phyloP scores from a whole-genome alignment of 2,888 invertebrate genomes.

The Sminthurides aquaticus region DNA sequence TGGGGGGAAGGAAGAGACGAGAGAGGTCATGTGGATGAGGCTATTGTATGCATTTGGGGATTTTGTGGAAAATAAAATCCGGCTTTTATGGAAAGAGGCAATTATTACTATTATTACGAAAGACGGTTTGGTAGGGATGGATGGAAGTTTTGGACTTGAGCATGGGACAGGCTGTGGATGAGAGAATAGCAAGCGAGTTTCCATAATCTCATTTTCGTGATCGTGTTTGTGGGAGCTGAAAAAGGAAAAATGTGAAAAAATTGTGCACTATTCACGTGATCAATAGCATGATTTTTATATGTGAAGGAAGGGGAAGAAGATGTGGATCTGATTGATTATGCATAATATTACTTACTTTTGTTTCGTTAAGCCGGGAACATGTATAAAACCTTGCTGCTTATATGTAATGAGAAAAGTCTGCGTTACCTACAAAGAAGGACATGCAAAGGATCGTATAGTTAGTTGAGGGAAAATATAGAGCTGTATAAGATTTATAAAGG shows the following conservation, averaged over 20 bases:
- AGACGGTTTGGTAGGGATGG: background rate
- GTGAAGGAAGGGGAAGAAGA: background rate
- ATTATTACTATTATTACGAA: slow-evolving; percentile 18
- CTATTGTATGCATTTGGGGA: slow-evolving; percentile 1
- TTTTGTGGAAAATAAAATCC: slow-evolving; percentile 17
- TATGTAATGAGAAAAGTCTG: no score
- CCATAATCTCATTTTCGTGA: slow-evolving; percentile 40
- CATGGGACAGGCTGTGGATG: background rate
- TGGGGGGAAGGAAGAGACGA: background rate
- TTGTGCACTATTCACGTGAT: background rate
- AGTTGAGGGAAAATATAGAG: no score
- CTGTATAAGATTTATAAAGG: no score
- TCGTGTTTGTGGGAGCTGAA: slow-evolving; percentile 31
- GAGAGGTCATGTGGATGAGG: background rate
- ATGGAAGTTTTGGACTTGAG: slow-evolving; percentile 7
- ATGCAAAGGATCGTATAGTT: no score
- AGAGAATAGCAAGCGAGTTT: no score
- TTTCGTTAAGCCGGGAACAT: no score
- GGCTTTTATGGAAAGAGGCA: slow-evolving; percentile 32
- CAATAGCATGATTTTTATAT: background rate
- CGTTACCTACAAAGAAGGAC: no score
- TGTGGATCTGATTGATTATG: background rate
- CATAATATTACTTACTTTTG: no score
- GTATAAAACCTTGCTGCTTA: no score
- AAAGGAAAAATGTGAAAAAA: slow-evolving; percentile 26